Percentiles rank a stretch among this genome's conserved stretches.
Evolutionary conservation across 2,113 vertebrate genomes (phyloP).

Genomic region (Cariama cristata): DNA sequence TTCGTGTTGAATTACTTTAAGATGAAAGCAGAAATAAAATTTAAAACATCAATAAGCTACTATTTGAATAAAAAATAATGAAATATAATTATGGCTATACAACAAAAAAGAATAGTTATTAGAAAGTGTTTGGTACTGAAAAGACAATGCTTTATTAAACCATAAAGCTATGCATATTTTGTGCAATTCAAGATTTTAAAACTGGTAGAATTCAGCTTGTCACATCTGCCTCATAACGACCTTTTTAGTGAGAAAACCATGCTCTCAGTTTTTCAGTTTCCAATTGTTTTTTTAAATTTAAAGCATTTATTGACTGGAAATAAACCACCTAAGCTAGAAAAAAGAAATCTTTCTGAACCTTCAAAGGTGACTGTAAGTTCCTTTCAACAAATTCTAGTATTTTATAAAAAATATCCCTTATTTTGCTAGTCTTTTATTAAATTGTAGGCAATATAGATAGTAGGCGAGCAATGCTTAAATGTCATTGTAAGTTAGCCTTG

Average conservation of each 20-base stretch:
- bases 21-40: background rate
- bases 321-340: background rate
- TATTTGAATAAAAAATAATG: background rate
- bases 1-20: background rate
- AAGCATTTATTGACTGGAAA: background rate
- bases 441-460: background rate
- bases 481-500: background rate
- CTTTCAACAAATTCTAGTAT: background rate
- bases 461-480: background rate
- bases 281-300: background rate
- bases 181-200: background rate
- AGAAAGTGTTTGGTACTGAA: background rate
- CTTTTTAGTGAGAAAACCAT: background rate
- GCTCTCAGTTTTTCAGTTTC: background rate
- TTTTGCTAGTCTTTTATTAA: background rate
- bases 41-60: background rate
- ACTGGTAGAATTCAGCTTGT: background rate
- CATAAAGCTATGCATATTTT: background rate
- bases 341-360: background rate
- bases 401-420: background rate
- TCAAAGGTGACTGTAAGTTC: background rate
- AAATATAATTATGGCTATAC: background rate
- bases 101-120: background rate
- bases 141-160: background rate
- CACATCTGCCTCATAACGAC: background rate